Evolutionary conservation across 2,113 vertebrate genomes (phyloP).

Genomic region (Microcebus griseorufus): DNA sequence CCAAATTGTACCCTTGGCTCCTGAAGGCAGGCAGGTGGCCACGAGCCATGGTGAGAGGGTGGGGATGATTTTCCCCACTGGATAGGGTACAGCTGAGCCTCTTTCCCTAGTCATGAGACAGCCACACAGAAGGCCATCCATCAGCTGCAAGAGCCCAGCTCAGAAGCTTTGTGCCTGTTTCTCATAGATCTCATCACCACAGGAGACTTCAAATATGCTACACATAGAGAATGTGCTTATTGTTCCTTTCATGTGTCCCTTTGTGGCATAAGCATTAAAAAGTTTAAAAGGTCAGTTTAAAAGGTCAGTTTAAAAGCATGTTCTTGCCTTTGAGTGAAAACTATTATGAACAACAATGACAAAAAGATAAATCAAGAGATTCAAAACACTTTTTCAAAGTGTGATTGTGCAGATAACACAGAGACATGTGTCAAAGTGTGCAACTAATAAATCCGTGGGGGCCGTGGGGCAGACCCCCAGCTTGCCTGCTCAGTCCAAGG

Average conservation of each 20-base stretch:
- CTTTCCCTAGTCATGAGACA: slow-evolving; percentile 48
- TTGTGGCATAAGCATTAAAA: neutral
- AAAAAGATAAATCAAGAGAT: slow-evolving; percentile 65
- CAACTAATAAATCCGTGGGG: neutral
- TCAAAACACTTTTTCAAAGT: slow-evolving; percentile 55
- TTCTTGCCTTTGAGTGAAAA: slow-evolving; percentile 70
- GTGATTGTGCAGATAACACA: neutral
- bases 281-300: slow-evolving; percentile 75
- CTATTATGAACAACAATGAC: slow-evolving; percentile 59
- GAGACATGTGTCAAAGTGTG: neutral
- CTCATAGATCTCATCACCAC: slow-evolving; percentile 35
- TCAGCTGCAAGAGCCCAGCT: slow-evolving; percentile 20
- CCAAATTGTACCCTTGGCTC: neutral
- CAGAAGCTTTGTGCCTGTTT: slow-evolving; percentile 8
- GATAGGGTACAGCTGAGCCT: neutral
- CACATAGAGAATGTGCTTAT: slow-evolving; percentile 56
- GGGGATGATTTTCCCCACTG: neutral
- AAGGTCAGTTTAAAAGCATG: slow-evolving; percentile 71
- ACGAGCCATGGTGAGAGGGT: neutral
- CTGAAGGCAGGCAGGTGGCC: neutral
- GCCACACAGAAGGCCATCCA: slow-evolving; percentile 40
- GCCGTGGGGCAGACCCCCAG: neutral
- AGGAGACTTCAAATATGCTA: neutral
- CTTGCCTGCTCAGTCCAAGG: neutral
- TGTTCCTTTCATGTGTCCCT: slow-evolving; percentile 75